Base-by-base conservation (phyloP, 2,888 invertebrate genomes). In the Byasa hedistus region DNA sequence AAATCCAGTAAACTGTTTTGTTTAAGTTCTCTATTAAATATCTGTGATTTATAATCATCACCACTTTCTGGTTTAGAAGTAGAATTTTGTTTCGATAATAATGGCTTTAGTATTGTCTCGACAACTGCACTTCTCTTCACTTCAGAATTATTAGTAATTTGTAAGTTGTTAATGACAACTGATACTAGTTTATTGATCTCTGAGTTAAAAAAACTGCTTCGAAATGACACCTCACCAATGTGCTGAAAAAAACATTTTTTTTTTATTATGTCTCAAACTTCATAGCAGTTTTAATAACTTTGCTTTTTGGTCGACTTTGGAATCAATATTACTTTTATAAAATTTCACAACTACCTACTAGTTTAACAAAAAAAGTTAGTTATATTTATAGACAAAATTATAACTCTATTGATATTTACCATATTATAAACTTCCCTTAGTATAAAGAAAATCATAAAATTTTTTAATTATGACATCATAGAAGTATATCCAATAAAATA, bases 191-290 rank as follows among this genome's bases (percentile, higher is more conserved):
- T 97, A 24, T 96, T 96, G 63, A 97, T 95, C 74, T 97, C 97
- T 1, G 97, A 96, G 82, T 96, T 97, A 73, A 97, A 94, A 79
- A 97, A 95, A 86, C 97, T 97, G 81, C 97, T 97, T 64, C 96
- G 94, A 72, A 97, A 93, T 71, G 96, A 95, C 73, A 97, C 94
- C 83, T 97, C 96, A 78, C 97, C 95, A 68, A 97, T 95, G 85
- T 96, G 95, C 97, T 97, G 82, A 32, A 85, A 82, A 72, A 51
- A 27, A 48, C 27, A 48, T n/a, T 44, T 17, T 10, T 44, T 24
- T 17, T 22, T 51, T 51, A 32, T 21, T 32, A 10, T 32, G 10
- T 32, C 8, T 32, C 7, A 32, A 32, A 10, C 32, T 32, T 32
- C 10, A 10, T 10, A 32, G 1, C 1, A 10, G 32, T 32, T 32